Base-by-base conservation (phyloP, 1,140 invertebrate genomes). In the Calliopsis andreniformis region DNA sequence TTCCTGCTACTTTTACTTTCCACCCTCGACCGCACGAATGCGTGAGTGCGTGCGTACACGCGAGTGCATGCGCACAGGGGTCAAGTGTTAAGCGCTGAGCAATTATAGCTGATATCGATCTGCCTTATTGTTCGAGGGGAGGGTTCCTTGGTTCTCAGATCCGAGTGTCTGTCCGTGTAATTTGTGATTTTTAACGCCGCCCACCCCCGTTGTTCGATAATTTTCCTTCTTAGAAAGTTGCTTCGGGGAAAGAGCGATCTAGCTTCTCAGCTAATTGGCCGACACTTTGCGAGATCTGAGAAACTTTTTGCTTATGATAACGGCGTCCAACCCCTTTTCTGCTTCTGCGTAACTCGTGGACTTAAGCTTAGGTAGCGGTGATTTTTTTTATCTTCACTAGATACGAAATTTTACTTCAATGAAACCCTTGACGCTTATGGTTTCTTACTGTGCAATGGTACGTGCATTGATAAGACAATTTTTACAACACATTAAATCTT, bases 41-140 rank as follows among this genome's bases (percentile, higher is more conserved):
- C n/a, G 45, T 55, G 67, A 45, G 47, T 77, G 59, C 43, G n/a
- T 69, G 58, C 35, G n/a, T 35, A 49, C 56, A 63, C 67, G 25
- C 23, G 35, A 67, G 62, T 75, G 51, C 63, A 75, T 62, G 49
- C 49, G 23, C 58, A 64, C 63, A 16, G 63, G 69, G 68, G 56
- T 82, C 79, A 78, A 82, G 63, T 71, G 73, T 72, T 82, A 78
- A 82, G 30, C 68, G 76, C 39, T 14, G 32, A 70, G 63, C 67
- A 59, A 80, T 81, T 76, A 81, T 62, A 51, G 49, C 59, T 20
- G 62, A 28, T 81, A 82, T 82, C 63, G 68, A 81, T 58, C 79
- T 78, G 45, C 59, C 66, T 75, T 67, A 67, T 56, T 67, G 62
- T 67, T 67, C 71, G 61, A 28, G 28, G 49, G 20, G 61, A 28